Evolutionary conservation across 2,113 vertebrate species (phyloP).

Genomic region (Peromyscus maniculatus): DNA sequence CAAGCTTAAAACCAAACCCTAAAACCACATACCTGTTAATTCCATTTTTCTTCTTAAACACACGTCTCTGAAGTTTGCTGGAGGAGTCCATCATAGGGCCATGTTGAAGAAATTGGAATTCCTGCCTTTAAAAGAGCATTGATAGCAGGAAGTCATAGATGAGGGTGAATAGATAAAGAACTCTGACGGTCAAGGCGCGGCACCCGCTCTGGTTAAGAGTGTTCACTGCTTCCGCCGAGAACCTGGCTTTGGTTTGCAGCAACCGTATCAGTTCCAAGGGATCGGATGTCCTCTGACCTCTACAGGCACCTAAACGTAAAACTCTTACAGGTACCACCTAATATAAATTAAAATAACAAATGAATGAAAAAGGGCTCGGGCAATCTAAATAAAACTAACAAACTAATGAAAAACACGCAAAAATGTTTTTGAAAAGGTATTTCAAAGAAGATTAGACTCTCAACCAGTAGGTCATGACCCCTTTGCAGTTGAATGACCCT

Average conservation of each 20-base stretch:
- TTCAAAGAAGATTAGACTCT: conserved; percentile 25
- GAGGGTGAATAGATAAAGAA: background rate
- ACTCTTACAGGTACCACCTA: background rate
- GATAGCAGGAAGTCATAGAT: background rate
- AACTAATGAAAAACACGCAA: conserved; percentile 27
- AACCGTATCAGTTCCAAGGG: background rate
- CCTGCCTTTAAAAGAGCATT: conserved; percentile 3
- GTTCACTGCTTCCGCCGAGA: background rate
- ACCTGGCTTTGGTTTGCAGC: background rate
- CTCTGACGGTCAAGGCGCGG: background rate
- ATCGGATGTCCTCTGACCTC: background rate
- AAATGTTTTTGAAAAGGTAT: background rate
- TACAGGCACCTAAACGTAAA: background rate
- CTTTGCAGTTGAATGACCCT: background rate
- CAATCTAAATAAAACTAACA: conserved; percentile 6
- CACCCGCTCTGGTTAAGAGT: background rate
- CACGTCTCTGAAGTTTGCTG: background rate
- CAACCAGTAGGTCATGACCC: background rate
- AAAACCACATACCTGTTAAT: background rate
- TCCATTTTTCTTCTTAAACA: conserved; percentile 47
- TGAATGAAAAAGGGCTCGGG: background rate
- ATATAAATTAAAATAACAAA: background rate
- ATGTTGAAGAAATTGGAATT: background rate
- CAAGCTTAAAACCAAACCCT: conserved; percentile 34
- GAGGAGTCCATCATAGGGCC: background rate